Base-by-base conservation (phyloP, 2,888 invertebrate species). In the Suillia variegata region DNA sequence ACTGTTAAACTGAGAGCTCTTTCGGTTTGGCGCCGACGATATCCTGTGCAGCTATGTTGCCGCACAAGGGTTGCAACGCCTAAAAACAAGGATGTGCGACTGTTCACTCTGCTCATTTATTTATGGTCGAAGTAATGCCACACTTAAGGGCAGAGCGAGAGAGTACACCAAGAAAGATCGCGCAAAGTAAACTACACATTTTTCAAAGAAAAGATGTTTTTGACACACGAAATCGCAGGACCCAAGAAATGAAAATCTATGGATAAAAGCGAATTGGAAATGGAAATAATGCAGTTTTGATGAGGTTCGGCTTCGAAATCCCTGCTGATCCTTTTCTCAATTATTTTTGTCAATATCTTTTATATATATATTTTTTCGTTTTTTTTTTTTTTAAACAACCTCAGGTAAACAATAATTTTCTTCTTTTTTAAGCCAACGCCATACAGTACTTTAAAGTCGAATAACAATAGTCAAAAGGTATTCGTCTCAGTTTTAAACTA, bases 281-380 rank as follows among this genome's bases (percentile, higher is more conserved):
- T 13, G 45, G 20, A 52, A n/a, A 15, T 33, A 50, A 31, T n/a
- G 34, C 52, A 52, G 34, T 52, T 34, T 26, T 20, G 20, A 34
- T 52, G 2, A 34, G 20, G 13, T 34, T 10, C 20, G 22, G 34
- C 34, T 52, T n/a, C 33, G 18, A 51, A 15, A 15, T 72, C 67
- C 65, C 63, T 51, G 58, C 62, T 67, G 72, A 73, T 73, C 74
- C 74, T 64, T 69, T 65, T 62, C 42, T 68, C 75, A 71, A 71
- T 70, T 67, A 71, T 71, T 70, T 68, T 71, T 70, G 70, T 75
- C 75, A 73, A 70, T n/a, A n/a, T n/a, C n/a, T n/a, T n/a, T n/a
- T n/a, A n/a, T n/a, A n/a, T n/a, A n/a, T n/a, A n/a, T n/a, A n/a
- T 69, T 63, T 63, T 52, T 15, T 15, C 20, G 21, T n/a, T 33